Base-by-base conservation (phyloP, 2,888 invertebrate species). In the Euplagia quadripunctaria region DNA sequence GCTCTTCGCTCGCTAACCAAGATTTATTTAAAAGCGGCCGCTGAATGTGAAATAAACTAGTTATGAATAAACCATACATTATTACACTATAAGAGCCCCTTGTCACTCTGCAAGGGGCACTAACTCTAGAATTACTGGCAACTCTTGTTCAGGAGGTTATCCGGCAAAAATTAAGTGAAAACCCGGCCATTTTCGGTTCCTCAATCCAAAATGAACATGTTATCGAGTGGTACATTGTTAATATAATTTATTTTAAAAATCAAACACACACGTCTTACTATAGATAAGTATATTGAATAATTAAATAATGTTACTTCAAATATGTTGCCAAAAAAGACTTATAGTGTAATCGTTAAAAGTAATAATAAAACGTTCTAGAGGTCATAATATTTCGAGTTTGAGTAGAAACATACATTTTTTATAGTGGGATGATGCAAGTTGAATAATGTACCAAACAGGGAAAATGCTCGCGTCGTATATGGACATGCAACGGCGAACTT, bases 271-370 rank as follows among this genome's bases (percentile, higher is more conserved):
- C 84, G 75, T 92, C 92, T 94, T 95, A 95, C 91, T 94, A 94
- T 95, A 95, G 95, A 96, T 96, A 96, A 96, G 96, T 96, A 96
- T 96, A 96, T 95, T 96, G 94, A 95, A 96, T 96, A 95, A 94
- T 96, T 95, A 96, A 96, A 96, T 96, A 95, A 95, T 94, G 93
- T 95, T 95, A 96, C 90, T 94, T 95, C 94, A 94, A 96, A 94
- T 95, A 94, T 93, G 88, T 94, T 92, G 94, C 94, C 95, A 94
- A 95, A 94, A 93, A 95, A 95, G 94, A 94, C 94, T 94, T 95
- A 94, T 85, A 92, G 93, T 94, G 95, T 94, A 93, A 92, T 91
- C 91, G 91, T 95, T 31, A 93, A 96, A 95, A 94, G 87, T 95
- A 95, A 95, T 91, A 91, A 90, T 92, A 92, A 93, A 94, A 94